A percentile compares a stretch with the other conserved stretches of the same genome.
phyloP scores from a whole-genome alignment of 2,113 vertebrate species.

The Centrocercus urophasianus region DNA sequence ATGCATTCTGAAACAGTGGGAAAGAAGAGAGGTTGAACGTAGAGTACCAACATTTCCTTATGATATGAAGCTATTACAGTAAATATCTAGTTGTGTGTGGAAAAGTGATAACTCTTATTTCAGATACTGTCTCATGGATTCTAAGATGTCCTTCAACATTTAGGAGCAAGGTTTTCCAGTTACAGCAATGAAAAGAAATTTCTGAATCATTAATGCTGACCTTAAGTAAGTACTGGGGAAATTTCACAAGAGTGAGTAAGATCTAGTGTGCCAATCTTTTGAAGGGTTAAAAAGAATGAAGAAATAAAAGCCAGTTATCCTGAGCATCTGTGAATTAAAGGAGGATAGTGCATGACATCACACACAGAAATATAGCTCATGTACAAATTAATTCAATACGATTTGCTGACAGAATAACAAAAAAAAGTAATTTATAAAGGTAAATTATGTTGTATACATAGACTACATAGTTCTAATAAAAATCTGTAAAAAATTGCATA shows the following conservation, averaged over 20 bases:
- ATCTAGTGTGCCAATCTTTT: neutral
- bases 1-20: neutral
- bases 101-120: neutral
- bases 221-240: slow-evolving; percentile 9
- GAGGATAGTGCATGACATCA: neutral
- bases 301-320: neutral
- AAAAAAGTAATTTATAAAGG: neutral
- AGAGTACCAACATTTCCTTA: slow-evolving; percentile 29
- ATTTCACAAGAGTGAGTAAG: slow-evolving; percentile 11
- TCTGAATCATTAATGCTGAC: slow-evolving; percentile 45
- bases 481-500: neutral
- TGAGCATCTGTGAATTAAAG: neutral
- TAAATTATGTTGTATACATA: neutral
- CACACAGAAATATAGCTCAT: neutral
- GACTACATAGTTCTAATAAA: neutral
- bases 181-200: neutral
- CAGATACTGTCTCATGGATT: neutral
- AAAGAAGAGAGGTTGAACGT: neutral
- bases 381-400: neutral
- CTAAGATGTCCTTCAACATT: neutral
- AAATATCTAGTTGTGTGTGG: neutral
- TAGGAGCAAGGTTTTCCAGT: neutral
- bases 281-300: slow-evolving; percentile 15
- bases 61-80: slow-evolving; percentile 5
- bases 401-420: neutral